Conservation (phyloP, 2,888 invertebrate genomes). For the Cyrtodaria siliqua region DNA sequence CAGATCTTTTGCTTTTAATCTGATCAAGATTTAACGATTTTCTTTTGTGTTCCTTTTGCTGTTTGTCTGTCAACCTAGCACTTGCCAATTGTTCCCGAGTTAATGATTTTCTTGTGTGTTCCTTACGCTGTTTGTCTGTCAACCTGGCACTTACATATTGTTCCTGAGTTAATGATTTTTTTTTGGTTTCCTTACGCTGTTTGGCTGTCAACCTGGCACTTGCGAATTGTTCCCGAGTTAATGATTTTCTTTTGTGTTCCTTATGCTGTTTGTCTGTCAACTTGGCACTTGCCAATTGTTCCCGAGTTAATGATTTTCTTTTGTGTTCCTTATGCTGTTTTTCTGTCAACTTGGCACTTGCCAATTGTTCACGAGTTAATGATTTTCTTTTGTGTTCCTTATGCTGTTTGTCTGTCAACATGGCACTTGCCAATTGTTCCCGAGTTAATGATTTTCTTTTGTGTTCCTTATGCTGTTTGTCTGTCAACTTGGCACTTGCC, state of each 20-base stretch:
- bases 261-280: slow-evolving; percentile 5
- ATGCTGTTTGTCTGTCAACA: not conserved
- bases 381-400: too few relatives aligned
- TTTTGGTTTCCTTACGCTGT: slow-evolving; percentile 9
- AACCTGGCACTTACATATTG: not conserved
- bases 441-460: not conserved
- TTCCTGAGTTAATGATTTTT: slow-evolving; percentile 10
- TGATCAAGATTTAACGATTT: too few relatives aligned
- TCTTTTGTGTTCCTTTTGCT: too few relatives aligned
- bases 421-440: too few relatives aligned
- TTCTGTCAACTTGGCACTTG: not conserved
- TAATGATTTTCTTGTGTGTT: slow-evolving; percentile 6
- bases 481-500: not conserved
- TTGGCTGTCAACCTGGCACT: slow-evolving; percentile 7
- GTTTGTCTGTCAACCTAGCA: too few relatives aligned
- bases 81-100: too few relatives aligned
- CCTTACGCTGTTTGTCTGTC: slow-evolving; percentile 8
- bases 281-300: too few relatives aligned
- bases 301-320: too few relatives aligned
- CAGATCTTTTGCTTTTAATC: too few relatives aligned
- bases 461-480: slow-evolving; percentile 2
- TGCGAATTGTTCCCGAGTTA: not conserved
- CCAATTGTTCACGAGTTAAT: too few relatives aligned
- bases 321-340: not conserved
- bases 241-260: not conserved